Evolutionary conservation across 2,797 vertebrate species (phyloP), one percentile per base, ranked within the genome.

Genomic region (Lutjanus campechanus): DNA sequence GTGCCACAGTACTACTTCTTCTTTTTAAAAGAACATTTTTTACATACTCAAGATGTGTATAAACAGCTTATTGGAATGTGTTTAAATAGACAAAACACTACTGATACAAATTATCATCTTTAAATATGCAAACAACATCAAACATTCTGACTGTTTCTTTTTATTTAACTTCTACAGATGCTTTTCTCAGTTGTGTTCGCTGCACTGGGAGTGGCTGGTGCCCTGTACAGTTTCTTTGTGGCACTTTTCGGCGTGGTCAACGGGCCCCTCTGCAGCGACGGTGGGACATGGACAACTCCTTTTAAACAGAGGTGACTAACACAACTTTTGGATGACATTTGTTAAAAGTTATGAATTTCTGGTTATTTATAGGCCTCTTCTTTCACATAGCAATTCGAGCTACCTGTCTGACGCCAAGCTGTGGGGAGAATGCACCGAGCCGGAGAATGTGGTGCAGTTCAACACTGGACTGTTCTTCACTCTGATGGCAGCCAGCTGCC

Each of bases 161-260:
- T 80, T 11, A 9, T 50, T 76, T 60, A 60, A 47, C 68, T 11
- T 74, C 76, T 74, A 55, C 85, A 96, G 96, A 96, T 97, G 96
- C 94, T 95, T 77, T 56, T 96, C 0, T 96, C 95, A 1, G 93
- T 96, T 60, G 19, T 83, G 2, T 93, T 95, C 50, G 93, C 96
- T 7, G 92, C 72, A 0, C 58, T 94, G 54, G 95, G 96, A 8
- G 85, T 83, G 0, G 74, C 41, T 0, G 96, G 96, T 0, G 93
- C 91, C 1, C 19, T 92, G 44, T 96, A 96, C 77, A 94, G 94
- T 66, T 91, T 96, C 7, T 0, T 13, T 0, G 89, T 94, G 76
- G 93, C 96, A 0, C 0, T 80, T 4, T 1, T 93, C 1, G 96
- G 93, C 41, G 79, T 96, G 56, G 7, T 69, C 0, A 89, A 94